phyloP scores from a whole-genome alignment of 2,797 vertebrate genomes.

The Spatula versicolor region DNA sequence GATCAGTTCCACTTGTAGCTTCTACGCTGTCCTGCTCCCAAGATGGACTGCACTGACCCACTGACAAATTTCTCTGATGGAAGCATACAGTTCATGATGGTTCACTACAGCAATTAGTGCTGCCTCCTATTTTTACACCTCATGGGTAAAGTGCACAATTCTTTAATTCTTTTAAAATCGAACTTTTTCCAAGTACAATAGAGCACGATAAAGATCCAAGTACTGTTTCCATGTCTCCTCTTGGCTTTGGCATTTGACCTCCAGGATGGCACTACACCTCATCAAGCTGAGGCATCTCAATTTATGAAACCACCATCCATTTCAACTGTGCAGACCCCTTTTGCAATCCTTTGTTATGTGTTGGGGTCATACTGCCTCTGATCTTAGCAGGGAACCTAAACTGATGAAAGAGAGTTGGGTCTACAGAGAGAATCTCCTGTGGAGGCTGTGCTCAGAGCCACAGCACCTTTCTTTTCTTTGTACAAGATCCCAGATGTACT shows the following conservation, averaged over 20 bases:
- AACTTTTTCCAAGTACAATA: no score
- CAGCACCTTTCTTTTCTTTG: fast-evolving
- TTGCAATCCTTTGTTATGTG: background rate
- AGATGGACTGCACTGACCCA: background rate
- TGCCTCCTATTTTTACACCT: background rate
- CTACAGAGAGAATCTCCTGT: background rate
- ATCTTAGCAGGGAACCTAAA: background rate
- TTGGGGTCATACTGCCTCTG: background rate
- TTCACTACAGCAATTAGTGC: background rate
- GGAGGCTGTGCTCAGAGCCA: background rate
- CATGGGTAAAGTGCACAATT: background rate
- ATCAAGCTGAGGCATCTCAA: background rate
- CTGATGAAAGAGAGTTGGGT: background rate
- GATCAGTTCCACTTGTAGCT: background rate
- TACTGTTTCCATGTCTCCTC: background rate
- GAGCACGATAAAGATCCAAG: background rate
- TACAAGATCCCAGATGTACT: background rate
- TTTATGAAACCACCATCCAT: background rate
- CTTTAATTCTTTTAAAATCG: no score
- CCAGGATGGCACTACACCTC: background rate
- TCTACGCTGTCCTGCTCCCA: background rate
- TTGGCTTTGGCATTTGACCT: background rate
- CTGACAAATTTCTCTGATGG: background rate
- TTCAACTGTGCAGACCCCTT: background rate
- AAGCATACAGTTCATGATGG: background rate